Conservation (phyloP, 2,113 vertebrate genomes). For the Rhizomys pruinosus region DNA sequence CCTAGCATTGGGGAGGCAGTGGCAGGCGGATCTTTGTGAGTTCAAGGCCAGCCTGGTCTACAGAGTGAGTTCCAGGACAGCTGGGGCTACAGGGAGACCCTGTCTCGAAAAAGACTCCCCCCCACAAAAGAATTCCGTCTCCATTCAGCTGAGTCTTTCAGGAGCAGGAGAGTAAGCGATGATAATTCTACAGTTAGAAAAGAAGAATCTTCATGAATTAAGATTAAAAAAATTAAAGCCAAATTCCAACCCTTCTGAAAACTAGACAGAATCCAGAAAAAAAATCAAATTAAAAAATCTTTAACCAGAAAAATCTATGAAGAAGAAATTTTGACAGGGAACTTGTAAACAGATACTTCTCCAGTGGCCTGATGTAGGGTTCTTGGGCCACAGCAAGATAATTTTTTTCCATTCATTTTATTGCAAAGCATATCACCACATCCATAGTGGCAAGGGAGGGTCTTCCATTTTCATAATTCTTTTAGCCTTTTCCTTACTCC, state of each 20-base stretch:
- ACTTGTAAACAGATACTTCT: neutral
- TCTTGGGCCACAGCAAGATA: neutral
- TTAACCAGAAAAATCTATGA: neutral
- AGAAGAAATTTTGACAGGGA: neutral
- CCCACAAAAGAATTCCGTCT: no score
- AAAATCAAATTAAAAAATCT: neutral
- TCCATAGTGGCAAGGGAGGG: neutral
- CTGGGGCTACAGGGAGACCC: no score
- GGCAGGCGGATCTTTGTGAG: no score
- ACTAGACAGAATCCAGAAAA: neutral
- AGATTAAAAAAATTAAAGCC: neutral
- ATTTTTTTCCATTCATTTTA: accelerated
- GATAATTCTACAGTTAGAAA: neutral
- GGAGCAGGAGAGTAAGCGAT: no score
- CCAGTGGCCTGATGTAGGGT: neutral
- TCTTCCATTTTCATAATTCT: no score
- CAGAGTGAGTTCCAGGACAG: no score
- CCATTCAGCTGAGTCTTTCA: neutral
- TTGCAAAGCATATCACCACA: neutral
- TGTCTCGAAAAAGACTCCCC: no score
- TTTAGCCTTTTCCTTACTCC: neutral
- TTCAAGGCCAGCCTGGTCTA: no score
- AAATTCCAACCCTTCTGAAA: neutral
- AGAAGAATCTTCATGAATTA: neutral
- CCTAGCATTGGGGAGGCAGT: no score